Conservation (phyloP, 2,113 vertebrate genomes). For the Rhinolophus ferrumequinum region DNA sequence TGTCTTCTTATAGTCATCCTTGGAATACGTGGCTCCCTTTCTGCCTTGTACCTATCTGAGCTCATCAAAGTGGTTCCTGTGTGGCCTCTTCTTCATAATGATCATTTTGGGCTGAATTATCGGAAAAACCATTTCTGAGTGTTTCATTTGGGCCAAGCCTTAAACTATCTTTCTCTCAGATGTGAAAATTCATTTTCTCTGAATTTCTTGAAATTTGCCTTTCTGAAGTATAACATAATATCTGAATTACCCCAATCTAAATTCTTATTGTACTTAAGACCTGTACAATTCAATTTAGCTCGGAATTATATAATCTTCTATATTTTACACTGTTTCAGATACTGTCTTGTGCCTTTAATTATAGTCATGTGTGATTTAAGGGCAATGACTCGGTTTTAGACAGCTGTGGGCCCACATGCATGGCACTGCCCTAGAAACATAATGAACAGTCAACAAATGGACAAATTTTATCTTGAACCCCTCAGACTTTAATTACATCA, state of each 20-base stretch:
- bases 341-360: not conserved
- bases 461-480: conserved; percentile 8
- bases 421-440: not conserved
- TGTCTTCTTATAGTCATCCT: not conserved
- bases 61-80: not conserved
- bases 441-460: not conserved
- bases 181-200: not conserved
- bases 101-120: not conserved
- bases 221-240: not conserved
- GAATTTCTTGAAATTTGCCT: conserved; percentile 29
- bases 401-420: not conserved
- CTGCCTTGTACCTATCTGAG: not conserved
- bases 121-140: not conserved
- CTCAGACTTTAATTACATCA: not conserved
- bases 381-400: not conserved
- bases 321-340: not conserved
- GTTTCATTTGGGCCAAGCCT: not conserved
- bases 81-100: not conserved
- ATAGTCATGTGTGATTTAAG: not conserved
- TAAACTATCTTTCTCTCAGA: not conserved
- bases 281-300: not conserved
- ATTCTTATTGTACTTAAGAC: not conserved
- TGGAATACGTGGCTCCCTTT: not conserved
- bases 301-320: not conserved
- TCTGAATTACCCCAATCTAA: not conserved